Evolutionary conservation across 2,888 invertebrate species (phyloP).

Genomic region (Ophioninae sp.): DNA sequence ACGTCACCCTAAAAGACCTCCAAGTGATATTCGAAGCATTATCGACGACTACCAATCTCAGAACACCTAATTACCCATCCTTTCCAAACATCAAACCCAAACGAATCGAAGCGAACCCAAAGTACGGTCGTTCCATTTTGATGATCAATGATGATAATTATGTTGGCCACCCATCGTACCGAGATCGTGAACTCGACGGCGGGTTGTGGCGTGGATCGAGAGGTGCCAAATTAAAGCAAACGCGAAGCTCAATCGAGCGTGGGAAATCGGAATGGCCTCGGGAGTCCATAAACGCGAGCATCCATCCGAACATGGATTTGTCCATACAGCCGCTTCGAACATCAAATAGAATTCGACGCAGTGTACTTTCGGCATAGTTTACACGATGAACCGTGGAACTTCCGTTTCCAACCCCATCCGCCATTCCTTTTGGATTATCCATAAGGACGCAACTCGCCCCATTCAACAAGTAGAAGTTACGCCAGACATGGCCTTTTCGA

Average conservation of each 20-base stretch:
- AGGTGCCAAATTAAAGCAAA: slow-evolving; percentile 49
- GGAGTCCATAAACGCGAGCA: slow-evolving; percentile 29
- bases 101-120: not conserved
- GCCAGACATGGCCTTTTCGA: slow-evolving; percentile 2
- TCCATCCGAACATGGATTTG: not conserved
- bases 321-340: slow-evolving; percentile 12
- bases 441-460: slow-evolving; percentile 12
- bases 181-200: slow-evolving; percentile 29
- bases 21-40: no score
- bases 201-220: not conserved
- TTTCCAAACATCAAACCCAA: not conserved
- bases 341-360: slow-evolving; percentile 39
- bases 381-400: slow-evolving; percentile 24
- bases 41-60: no score
- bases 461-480: not conserved
- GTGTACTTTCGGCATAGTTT: slow-evolving; percentile 19
- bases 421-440: not conserved
- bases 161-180: slow-evolving; percentile 3
- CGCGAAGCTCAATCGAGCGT: slow-evolving; percentile 41
- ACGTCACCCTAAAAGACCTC: no score
- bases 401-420: slow-evolving; percentile 33
- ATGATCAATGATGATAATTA: slow-evolving; percentile 51
- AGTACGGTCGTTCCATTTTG: slow-evolving; percentile 50
- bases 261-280: slow-evolving; percentile 58
- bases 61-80: no score